These are phyloP conservation scores for Thinocorus orbignyianus DNA, from an alignment of 2,113 vertebrate species.

Conservation along the genomic window DNA sequence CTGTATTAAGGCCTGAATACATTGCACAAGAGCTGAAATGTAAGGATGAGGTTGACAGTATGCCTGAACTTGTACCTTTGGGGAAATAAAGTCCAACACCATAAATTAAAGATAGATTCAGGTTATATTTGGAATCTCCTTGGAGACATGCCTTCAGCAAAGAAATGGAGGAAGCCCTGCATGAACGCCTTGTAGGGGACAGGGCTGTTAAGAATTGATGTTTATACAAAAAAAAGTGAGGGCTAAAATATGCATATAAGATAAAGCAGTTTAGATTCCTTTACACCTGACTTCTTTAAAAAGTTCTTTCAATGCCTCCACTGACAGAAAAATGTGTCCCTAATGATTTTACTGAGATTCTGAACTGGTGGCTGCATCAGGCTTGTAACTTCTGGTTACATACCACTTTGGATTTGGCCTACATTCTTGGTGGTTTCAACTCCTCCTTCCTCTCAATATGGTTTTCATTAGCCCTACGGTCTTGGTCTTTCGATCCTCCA, in stretches of 20 bases:
- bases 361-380: neutral
- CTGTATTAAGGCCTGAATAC: neutral
- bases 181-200: neutral
- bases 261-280: neutral
- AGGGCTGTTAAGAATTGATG: neutral
- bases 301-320: neutral
- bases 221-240: neutral
- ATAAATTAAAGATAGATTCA: constrained; percentile 38
- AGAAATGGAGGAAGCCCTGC: neutral
- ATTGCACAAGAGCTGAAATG: neutral
- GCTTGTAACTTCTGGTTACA: neutral
- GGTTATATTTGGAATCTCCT: neutral
- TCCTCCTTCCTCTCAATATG: neutral
- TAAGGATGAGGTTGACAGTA: constrained; percentile 10
- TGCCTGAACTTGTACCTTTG: neutral
- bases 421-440: neutral
- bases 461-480: neutral
- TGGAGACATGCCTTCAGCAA: neutral
- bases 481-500: neutral
- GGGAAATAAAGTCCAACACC: constrained; percentile 17
- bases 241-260: neutral
- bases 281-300: neutral
- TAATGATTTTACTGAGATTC: neutral
- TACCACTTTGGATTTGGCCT: neutral
- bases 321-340: neutral